phyloP scores from a whole-genome alignment of 2,113 vertebrate genomes.

The Spea multiplicata region DNA sequence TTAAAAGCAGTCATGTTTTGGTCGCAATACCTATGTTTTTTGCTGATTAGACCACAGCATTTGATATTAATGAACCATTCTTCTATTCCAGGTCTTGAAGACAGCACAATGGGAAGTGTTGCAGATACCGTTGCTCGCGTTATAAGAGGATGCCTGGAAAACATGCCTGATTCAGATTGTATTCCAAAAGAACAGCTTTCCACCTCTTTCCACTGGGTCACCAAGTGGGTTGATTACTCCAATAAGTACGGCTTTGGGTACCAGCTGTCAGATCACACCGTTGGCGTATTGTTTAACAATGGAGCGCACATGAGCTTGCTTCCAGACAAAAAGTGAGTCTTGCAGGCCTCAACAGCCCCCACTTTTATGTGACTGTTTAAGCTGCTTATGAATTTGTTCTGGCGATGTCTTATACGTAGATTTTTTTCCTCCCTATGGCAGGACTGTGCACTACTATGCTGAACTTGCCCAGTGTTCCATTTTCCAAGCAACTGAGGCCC shows the following conservation, averaged over 20 bases:
- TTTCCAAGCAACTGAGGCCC: constrained; percentile 82
- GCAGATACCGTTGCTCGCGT: constrained; percentile 89
- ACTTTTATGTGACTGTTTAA: neutral
- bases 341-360: neutral
- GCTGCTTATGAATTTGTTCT: neutral
- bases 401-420: neutral
- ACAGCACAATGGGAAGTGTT: constrained; percentile 87
- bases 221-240: constrained; percentile 98
- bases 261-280: constrained; percentile 94
- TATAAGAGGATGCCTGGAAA: constrained; percentile 86
- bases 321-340: constrained; percentile 88
- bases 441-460: constrained; percentile 94
- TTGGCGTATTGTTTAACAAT: constrained; percentile 97
- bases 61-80: constrained; percentile 2
- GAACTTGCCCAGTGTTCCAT: constrained; percentile 89
- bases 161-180: constrained; percentile 84
- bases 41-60: neutral
- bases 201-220: constrained; percentile 91
- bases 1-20: too few species aligned
- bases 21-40: too few species aligned
- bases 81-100: constrained; percentile 75
- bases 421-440: constrained; percentile 50
- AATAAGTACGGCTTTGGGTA: constrained; percentile 99
- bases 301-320: constrained; percentile 96
- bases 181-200: constrained; percentile 80